Evolutionary conservation across 2,888 invertebrate species (phyloP), one percentile per base, ranked within the genome.

Genomic region (Pharmacophagus antenor): DNA sequence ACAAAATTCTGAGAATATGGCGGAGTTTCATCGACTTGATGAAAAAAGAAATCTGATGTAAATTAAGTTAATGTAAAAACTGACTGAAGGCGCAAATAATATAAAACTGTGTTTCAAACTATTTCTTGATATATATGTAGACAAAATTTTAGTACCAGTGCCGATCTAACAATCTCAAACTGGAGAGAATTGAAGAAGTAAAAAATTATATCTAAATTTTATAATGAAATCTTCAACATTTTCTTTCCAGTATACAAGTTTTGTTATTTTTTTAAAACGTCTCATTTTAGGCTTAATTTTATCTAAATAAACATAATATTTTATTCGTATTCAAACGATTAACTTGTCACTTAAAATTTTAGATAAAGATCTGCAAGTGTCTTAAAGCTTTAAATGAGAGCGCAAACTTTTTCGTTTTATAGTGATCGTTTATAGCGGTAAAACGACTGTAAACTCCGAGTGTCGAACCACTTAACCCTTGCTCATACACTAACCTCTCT

Each of bases 371-470:
- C 58, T 25, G 27, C 66, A 65, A 70, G 64, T 66, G n/a, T 58
- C 68, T 70, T 70, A 69, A 67, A 71, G 69, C 68, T 66, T 64
- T 70, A 72, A 71, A 77, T 81, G 77, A 79, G 75, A 70, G 69
- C 70, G 71, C 72, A 71, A 68, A 65, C 70, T 70, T 67, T 61
- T 59, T 47, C 69, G 73, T 77, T 83, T 82, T 82, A 82, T 79
- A 74, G 79, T 72, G 71, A 74, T 67, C 74, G 73, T 81, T 84
- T 78, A 84, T 80, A 77, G 84, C 79, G 73, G 76, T 79, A 80
- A 80, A 82, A 79, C 80, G 80, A 81, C 73, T 74, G 79, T 85
- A 78, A 82, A 82, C 66, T 63, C 71, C 77, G 77, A 79, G 82
- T 80, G 82, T 80, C 77, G 75, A 67, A 73, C 71, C 70, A 70